A percentile compares a stretch with the other conserved stretches of the same genome.
Conservation (phyloP, 2,797 vertebrate genomes). For the Bufotes viridis region DNA sequence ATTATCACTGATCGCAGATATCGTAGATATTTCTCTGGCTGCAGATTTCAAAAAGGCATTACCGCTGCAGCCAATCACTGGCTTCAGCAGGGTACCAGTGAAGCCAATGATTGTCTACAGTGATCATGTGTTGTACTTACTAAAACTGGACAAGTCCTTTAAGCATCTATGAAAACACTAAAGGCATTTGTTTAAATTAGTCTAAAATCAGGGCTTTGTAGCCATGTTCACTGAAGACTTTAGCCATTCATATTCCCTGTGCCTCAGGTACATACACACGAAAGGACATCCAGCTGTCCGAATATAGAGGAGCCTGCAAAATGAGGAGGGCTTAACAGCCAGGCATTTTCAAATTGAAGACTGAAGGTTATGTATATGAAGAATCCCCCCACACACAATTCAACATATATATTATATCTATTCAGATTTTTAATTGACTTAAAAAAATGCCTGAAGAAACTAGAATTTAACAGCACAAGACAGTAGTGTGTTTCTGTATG, state of each 20-base stretch:
- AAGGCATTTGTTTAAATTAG: no score
- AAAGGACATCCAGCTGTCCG: not conserved
- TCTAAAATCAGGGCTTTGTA: not conserved
- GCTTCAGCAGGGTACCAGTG: no score
- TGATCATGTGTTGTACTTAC: no score
- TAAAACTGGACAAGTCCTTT: no score
- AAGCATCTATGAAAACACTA: not conserved
- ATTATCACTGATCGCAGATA: no score
- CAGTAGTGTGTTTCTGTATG: not conserved
- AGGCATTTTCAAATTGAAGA: not conserved
- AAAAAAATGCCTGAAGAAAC: not conserved
- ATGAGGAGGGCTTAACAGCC: not conserved
- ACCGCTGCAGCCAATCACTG: no score
- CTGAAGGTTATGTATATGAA: not conserved
- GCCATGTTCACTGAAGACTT: not conserved
- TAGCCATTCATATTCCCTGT: not conserved
- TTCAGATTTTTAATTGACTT: no score
- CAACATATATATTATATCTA: no score
- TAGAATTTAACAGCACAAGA: not conserved
- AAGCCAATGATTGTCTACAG: no score
- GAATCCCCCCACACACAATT: no score
- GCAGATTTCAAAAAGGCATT: no score
- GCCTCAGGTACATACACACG: not conserved
- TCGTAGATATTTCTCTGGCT: no score
- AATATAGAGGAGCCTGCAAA: not conserved